A percentile compares a stretch with the other conserved stretches of the same genome.
phyloP scores from a whole-genome alignment of 1,140 invertebrate species.

The Drosophila erecta region DNA sequence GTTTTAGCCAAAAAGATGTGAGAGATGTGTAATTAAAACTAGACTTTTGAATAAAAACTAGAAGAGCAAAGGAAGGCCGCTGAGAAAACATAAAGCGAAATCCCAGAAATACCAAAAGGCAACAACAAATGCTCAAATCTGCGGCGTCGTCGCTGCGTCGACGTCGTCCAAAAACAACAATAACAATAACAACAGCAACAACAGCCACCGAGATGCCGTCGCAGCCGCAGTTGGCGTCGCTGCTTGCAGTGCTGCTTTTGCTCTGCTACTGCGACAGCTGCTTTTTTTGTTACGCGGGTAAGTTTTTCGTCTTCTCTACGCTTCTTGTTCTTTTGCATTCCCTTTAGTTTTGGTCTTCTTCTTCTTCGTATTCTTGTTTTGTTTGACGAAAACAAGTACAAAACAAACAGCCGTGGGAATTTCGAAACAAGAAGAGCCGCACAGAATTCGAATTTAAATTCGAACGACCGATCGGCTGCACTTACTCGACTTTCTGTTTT shows the following conservation, averaged over 20 bases:
- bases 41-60: slow-evolving; percentile 36
- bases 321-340: slow-evolving; percentile 18
- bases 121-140: slow-evolving; percentile 71
- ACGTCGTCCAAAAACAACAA: slow-evolving; percentile 26
- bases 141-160: slow-evolving; percentile 74
- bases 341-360: background rate
- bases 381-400: slow-evolving; percentile 64
- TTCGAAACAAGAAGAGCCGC: slow-evolving; percentile 26
- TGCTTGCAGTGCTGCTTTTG: slow-evolving; percentile 44
- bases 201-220: slow-evolving; percentile 52
- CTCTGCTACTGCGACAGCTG: slow-evolving; percentile 67
- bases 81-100: slow-evolving; percentile 9
- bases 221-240: slow-evolving; percentile 29
- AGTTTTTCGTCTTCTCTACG: slow-evolving; percentile 39
- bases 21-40: slow-evolving; percentile 37
- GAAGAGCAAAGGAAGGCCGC: slow-evolving; percentile 6
- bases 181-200: slow-evolving; percentile 8
- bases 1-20: slow-evolving; percentile 49
- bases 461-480: slow-evolving; percentile 19
- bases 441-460: slow-evolving; percentile 13
- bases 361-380: background rate
- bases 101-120: slow-evolving; percentile 20
- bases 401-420: slow-evolving; percentile 79
- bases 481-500: slow-evolving; percentile 19
- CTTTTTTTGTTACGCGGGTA: slow-evolving; percentile 80